A percentile compares a stretch with the other conserved stretches of the same genome.
These are phyloP conservation scores for Ophioderma brevispina DNA, from an alignment of 35 echinoderm and acorn worm genomes.

Conservation along the genomic window DNA sequence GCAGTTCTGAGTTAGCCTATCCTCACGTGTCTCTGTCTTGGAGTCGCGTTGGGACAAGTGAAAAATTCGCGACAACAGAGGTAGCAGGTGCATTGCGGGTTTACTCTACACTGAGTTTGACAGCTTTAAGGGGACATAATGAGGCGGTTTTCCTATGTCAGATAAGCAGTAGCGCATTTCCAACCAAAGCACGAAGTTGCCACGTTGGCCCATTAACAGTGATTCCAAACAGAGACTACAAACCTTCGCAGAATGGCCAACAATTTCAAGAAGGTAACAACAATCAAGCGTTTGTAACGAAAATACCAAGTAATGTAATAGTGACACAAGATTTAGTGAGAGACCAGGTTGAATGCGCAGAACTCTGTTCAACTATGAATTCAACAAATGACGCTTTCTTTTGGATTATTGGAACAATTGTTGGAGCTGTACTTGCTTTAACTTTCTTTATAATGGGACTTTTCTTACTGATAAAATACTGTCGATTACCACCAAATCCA, in stretches of 20 bases:
- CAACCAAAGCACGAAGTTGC: background rate
- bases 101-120: background rate
- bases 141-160: background rate
- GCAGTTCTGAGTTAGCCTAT: background rate
- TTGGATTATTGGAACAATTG: background rate
- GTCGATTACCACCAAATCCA: background rate
- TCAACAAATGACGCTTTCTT: background rate
- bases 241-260: too few relatives aligned
- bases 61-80: background rate
- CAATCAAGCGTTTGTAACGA: background rate
- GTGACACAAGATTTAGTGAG: background rate
- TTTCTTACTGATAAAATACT: background rate
- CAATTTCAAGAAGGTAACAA: background rate
- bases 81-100: background rate
- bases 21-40: background rate
- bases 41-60: background rate
- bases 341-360: background rate
- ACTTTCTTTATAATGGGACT: background rate
- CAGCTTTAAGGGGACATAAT: background rate
- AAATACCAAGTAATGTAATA: background rate
- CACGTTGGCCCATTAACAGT: background rate
- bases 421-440: background rate
- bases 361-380: background rate
- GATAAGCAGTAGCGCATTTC: background rate
- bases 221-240: background rate